phyloP scores from a whole-genome alignment of 2,797 vertebrate species.

The Hybognathus amarus region DNA sequence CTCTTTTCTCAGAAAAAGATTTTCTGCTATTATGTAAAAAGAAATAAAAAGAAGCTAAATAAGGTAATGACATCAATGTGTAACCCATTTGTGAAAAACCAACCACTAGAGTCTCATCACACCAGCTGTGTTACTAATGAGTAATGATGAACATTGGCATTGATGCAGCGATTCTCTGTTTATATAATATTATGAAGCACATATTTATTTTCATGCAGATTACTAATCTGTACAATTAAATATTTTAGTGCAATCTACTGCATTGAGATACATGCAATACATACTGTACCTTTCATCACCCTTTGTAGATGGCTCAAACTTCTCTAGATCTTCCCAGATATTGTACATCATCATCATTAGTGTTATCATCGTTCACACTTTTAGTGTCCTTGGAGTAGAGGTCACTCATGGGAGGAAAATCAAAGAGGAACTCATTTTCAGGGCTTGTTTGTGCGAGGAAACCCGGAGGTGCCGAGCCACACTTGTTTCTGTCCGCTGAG shows the following conservation, averaged over 20 bases:
- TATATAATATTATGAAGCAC: not conserved
- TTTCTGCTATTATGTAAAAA: not conserved
- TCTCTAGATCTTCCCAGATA: conserved; percentile 74
- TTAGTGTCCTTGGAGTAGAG: conserved; percentile 50
- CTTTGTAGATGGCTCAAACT: conserved; percentile 57
- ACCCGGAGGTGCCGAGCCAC: conserved; percentile 53
- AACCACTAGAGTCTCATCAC: not conserved
- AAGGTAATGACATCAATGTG: not conserved
- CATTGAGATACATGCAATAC: not conserved
- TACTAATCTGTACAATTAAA: not conserved
- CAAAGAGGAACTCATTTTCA: conserved; percentile 50
- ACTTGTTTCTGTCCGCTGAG: conserved; percentile 53
- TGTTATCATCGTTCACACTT: conserved; percentile 39
- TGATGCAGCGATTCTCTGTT: not conserved
- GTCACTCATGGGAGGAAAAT: conserved; percentile 48
- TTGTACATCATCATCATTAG: conserved; percentile 43
- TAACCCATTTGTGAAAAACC: not conserved
- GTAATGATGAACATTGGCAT: not conserved
- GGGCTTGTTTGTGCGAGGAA: conserved; percentile 46
- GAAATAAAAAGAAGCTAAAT: not conserved
- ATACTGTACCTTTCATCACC: conserved; percentile 78
- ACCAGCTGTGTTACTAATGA: not conserved
- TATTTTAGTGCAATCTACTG: not conserved
- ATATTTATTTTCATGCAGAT: not conserved
- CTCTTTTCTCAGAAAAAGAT: not conserved